These are phyloP conservation scores for Chrysolina americana DNA, from an alignment of 2,888 invertebrate genomes.

Conservation along the genomic window DNA sequence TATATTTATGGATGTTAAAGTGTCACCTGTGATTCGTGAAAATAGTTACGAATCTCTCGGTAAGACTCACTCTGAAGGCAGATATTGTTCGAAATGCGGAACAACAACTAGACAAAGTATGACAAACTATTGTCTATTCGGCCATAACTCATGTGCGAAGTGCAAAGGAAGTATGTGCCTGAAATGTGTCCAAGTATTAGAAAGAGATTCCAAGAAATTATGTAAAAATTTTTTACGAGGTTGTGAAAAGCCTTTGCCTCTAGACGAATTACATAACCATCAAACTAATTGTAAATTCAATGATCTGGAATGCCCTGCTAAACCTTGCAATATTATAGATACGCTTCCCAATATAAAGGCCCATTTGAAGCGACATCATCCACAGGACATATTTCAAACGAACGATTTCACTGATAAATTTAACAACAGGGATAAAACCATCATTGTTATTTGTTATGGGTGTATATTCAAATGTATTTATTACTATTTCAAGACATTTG, in stretches of 20 bases:
- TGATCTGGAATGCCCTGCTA: constrained; percentile 56
- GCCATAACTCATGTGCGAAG: constrained; percentile 55
- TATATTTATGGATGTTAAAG: constrained; percentile 44
- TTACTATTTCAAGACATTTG: constrained; percentile 57
- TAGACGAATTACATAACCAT: constrained; percentile 52
- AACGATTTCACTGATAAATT: constrained; percentile 52
- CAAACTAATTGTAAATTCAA: constrained; percentile 59
- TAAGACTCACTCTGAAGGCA: constrained; percentile 9
- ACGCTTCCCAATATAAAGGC: constrained; percentile 47
- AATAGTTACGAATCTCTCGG: constrained; percentile 47
- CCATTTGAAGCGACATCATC: constrained; percentile 56
- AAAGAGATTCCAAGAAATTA: constrained; percentile 50
- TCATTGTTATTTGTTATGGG: constrained; percentile 57
- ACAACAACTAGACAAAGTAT: constrained; percentile 34
- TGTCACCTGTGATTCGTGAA: constrained; percentile 35
- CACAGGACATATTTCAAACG: constrained; percentile 45
- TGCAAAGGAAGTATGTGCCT: constrained; percentile 57
- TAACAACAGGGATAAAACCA: constrained; percentile 52
- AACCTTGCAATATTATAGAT: constrained; percentile 50
- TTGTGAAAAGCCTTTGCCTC: constrained; percentile 54
- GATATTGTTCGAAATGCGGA: constrained; percentile 51
- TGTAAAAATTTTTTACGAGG: constrained; percentile 59
- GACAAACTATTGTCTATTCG: constrained; percentile 55
- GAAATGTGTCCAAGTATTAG: constrained; percentile 55
- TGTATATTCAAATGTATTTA: constrained; percentile 59